phyloP scores from a whole-genome alignment of 64 coral and sea anemone genomes.

The Dendronephthya gigantea region DNA sequence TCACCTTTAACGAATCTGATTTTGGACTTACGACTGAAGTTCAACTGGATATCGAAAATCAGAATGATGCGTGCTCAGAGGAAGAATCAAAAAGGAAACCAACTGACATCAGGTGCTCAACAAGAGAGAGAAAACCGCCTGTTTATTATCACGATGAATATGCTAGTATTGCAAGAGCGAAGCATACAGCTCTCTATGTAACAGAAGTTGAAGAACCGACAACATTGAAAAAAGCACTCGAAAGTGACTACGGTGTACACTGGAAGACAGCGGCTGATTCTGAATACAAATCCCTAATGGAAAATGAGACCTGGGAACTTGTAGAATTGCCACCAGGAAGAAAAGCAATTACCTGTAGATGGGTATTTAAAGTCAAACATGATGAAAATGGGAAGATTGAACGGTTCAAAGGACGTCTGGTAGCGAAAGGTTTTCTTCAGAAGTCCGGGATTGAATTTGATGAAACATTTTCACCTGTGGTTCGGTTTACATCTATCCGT shows the following conservation, averaged over 20 bases:
- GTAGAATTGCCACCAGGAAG: neutral
- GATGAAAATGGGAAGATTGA: no score
- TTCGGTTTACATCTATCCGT: neutral
- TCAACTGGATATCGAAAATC: no score
- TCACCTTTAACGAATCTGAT: slow-evolving; percentile 36
- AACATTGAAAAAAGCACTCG: neutral
- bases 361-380: neutral
- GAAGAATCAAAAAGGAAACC: neutral
- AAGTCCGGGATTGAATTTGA: neutral
- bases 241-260: neutral
- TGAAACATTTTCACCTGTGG: neutral
- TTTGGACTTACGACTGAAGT: neutral
- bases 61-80: neutral
- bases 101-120: neutral
- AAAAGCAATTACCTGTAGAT: neutral
- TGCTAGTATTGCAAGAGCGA: neutral
- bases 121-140: neutral
- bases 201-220: neutral
- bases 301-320: neutral
- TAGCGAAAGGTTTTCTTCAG: neutral
- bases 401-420: neutral
- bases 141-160: neutral
- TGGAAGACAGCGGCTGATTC: neutral
- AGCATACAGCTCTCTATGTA: neutral
- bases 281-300: slow-evolving; percentile 1